A percentile compares a stretch with the other conserved stretches of the same genome.
These are phyloP conservation scores for Aphodius granarius DNA, from an alignment of 2,888 invertebrate species.

Conservation along the genomic window DNA sequence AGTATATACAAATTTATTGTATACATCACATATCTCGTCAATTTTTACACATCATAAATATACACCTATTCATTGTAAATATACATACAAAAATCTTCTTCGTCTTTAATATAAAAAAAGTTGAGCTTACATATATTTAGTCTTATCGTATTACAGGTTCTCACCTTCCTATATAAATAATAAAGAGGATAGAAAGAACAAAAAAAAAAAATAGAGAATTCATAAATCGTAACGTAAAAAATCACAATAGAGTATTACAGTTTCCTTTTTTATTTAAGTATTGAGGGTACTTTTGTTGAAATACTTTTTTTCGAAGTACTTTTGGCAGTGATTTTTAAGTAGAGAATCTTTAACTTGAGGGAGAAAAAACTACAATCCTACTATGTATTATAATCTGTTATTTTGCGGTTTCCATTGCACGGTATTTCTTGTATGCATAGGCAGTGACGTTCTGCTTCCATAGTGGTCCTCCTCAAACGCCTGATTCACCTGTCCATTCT, in stretches of 20 bases:
- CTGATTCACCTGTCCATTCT: constrained; percentile 75
- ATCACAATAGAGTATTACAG: constrained; percentile 27
- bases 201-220: constrained; percentile 4
- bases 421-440: constrained; percentile 69
- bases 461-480: constrained; percentile 76
- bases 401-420: constrained; percentile 61
- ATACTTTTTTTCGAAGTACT: constrained; percentile 1
- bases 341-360: background rate
- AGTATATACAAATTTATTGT: constrained; percentile 30
- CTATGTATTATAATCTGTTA: constrained; percentile 24
- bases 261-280: constrained; percentile 3
- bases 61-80: constrained; percentile 27
- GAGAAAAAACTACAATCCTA: background rate
- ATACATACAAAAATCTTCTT: constrained; percentile 35
- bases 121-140: constrained; percentile 39
- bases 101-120: constrained; percentile 30
- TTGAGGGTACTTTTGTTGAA: background rate
- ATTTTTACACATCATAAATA: constrained; percentile 28
- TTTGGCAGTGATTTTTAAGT: constrained; percentile 7
- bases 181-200: no score
- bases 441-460: constrained; percentile 69
- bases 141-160: constrained; percentile 31
- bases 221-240: constrained; percentile 3
- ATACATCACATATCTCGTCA: constrained; percentile 27
- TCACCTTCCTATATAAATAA: constrained; percentile 21